These are phyloP conservation scores for Parus major DNA, from an alignment of 2,113 vertebrate species.

Conservation along the genomic window DNA sequence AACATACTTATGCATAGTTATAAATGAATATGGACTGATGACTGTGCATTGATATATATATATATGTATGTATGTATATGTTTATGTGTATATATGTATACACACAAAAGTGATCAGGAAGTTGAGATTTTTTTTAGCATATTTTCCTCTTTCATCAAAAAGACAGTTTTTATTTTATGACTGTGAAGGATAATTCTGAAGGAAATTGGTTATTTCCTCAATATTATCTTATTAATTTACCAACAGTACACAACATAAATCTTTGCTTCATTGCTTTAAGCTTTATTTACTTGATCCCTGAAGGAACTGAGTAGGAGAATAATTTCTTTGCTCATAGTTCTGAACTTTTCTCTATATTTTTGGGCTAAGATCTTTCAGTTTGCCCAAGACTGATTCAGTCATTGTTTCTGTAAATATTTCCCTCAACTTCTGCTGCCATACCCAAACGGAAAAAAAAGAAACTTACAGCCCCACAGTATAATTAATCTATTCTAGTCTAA, in stretches of 20 bases:
- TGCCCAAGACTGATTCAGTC: not conserved
- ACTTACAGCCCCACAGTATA: not conserved
- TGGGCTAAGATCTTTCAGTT: not conserved
- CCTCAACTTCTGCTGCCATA: not conserved
- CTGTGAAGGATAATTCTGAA: not conserved
- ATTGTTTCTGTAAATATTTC: not conserved
- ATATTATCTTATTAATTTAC: not conserved
- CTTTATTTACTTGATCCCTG: not conserved
- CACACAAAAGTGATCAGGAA: not conserved
- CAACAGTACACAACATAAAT: not conserved
- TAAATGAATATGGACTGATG: not conserved
- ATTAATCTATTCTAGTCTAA: not conserved
- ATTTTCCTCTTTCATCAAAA: not conserved
- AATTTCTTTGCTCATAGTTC: not conserved
- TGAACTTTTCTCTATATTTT: not conserved
- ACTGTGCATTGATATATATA: not conserved
- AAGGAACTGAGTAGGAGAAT: not conserved
- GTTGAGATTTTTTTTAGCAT: not conserved
- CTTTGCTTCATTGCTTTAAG: not conserved
- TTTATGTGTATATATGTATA: not conserved
- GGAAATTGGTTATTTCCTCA: not conserved
- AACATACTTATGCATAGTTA: not conserved
- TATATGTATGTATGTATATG: too few species aligned
- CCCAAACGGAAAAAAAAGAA: not conserved
- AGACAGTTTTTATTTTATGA: not conserved